phyloP scores from a whole-genome alignment of 2,113 vertebrate species.

The Syngnathoides biaculeatus region DNA sequence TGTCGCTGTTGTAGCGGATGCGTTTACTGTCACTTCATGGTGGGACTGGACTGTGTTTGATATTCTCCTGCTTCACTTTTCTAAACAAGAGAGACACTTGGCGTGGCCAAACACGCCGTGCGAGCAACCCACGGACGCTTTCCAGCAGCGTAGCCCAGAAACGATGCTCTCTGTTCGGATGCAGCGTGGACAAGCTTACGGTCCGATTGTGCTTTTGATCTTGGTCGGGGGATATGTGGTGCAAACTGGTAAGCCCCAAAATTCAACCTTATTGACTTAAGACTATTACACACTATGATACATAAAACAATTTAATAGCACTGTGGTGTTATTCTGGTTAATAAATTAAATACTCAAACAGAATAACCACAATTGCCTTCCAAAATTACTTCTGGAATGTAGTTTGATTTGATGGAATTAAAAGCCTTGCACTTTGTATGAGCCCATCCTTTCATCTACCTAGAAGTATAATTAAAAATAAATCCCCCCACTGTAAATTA shows the following conservation, averaged over 20 bases:
- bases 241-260: slow-evolving; percentile 63
- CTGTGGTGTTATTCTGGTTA: background rate
- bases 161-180: slow-evolving; percentile 70
- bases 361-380: background rate
- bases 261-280: background rate
- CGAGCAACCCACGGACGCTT: slow-evolving; percentile 43
- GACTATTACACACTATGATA: background rate
- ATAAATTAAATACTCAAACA: background rate
- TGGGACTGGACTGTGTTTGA: slow-evolving; percentile 8
- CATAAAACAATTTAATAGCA: background rate
- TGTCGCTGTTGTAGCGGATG: background rate
- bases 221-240: slow-evolving; percentile 53
- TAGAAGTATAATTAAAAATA: slow-evolving; percentile 58
- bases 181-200: slow-evolving; percentile 56
- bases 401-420: slow-evolving; percentile 12
- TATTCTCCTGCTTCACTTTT: slow-evolving; percentile 12
- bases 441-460: slow-evolving; percentile 42
- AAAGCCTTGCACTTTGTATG: slow-evolving; percentile 23
- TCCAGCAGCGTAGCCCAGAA: slow-evolving; percentile 53
- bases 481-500: slow-evolving; percentile 62
- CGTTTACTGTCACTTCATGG: slow-evolving; percentile 5
- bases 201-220: slow-evolving; percentile 63
- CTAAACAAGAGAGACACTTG: slow-evolving; percentile 20
- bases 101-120: slow-evolving; percentile 26
- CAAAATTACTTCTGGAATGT: slow-evolving; percentile 20